These are phyloP conservation scores for Samia ricini DNA, from an alignment of 1,140 invertebrate species.

Conservation along the genomic window DNA sequence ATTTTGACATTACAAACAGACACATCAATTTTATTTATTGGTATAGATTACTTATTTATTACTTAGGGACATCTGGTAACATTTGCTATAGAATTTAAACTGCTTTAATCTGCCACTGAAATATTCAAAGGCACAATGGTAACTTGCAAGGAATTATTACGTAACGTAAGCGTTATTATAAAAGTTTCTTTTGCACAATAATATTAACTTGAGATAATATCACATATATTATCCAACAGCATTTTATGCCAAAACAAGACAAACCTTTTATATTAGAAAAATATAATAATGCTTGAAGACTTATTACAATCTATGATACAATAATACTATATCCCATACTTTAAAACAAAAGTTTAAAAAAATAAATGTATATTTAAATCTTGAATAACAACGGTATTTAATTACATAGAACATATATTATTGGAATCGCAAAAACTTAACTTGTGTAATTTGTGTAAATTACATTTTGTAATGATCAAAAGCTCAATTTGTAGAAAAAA, in stretches of 20 bases:
- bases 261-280: neutral
- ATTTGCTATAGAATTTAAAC: too few species aligned
- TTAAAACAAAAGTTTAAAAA: neutral
- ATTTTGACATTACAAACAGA: too few species aligned
- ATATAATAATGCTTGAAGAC: neutral
- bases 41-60: too few species aligned
- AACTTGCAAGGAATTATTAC: neutral
- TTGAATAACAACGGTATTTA: neutral
- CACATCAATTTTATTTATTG: too few species aligned
- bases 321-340: neutral
- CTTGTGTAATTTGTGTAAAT: neutral
- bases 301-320: neutral
- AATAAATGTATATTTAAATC: neutral
- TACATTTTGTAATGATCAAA: neutral
- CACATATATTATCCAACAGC: slow-evolving; percentile 5
- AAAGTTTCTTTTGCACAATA: neutral
- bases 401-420: too few species aligned
- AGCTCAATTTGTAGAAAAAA: neutral
- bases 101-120: neutral
- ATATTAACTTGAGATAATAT: neutral
- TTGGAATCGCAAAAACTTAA: neutral
- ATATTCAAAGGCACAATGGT: slow-evolving; percentile 10
- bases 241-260: slow-evolving; percentile 4
- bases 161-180: neutral
- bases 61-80: too few species aligned